Percentiles rank a stretch among this genome's conserved stretches.
Evolutionary conservation across 2,797 vertebrate genomes (phyloP).

Genomic region (Crossoptilon crossoptilon): DNA sequence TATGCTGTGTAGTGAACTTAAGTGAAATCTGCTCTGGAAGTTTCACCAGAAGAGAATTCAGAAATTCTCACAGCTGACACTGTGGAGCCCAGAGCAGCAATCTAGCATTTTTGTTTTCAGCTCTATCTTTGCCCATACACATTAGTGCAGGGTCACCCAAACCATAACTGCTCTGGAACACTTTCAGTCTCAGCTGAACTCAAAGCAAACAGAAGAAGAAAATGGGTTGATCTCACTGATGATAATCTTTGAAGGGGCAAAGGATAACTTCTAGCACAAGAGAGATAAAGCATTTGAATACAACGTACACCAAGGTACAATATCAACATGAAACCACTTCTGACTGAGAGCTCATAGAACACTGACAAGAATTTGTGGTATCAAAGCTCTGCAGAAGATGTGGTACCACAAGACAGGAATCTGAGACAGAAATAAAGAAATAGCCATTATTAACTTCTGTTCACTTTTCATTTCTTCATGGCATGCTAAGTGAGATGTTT

Average conservation of each 20-base stretch:
- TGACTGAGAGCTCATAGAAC: background rate
- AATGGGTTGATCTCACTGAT: background rate
- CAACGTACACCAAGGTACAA: background rate
- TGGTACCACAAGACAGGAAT: background rate
- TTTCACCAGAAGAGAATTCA: background rate
- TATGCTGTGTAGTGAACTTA: background rate
- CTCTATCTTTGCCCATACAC: fast-evolving
- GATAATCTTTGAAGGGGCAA: background rate
- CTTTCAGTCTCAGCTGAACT: background rate
- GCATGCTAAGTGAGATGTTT: background rate
- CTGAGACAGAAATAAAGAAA: background rate
- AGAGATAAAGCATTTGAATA: background rate
- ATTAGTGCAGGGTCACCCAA: background rate
- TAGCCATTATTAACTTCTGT: background rate
- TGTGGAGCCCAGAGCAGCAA: background rate
- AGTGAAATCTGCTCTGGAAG: background rate
- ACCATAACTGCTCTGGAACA: background rate
- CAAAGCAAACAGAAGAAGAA: background rate
- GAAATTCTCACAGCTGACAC: background rate
- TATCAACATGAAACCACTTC: background rate
- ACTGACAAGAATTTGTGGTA: background rate
- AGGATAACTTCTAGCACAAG: background rate
- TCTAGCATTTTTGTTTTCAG: background rate
- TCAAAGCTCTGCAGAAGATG: background rate
- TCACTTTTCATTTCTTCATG: background rate